These are phyloP conservation scores for Crax fasciolata DNA, from an alignment of 2,797 vertebrate genomes.

Conservation along the genomic window DNA sequence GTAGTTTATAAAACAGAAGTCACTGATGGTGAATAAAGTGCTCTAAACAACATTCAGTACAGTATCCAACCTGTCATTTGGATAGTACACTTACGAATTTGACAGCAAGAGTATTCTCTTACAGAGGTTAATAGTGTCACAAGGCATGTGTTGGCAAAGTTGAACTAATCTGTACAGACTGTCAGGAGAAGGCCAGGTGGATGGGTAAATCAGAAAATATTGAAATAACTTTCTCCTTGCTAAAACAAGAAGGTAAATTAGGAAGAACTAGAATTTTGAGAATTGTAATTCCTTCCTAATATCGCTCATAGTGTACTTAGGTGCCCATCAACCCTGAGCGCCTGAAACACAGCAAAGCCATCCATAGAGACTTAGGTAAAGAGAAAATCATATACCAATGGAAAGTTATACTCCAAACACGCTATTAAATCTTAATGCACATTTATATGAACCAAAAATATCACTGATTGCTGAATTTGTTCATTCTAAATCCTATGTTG, in stretches of 20 bases:
- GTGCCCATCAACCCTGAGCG: background rate
- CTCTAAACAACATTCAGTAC: background rate
- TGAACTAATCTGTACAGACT: conserved; percentile 16
- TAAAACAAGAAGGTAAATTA: background rate
- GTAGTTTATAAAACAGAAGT: background rate
- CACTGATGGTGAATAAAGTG: background rate
- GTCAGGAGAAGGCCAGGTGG: background rate
- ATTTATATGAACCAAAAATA: background rate
- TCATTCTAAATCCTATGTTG: background rate
- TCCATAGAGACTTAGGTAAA: background rate
- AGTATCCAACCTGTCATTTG: background rate
- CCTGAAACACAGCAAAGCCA: background rate
- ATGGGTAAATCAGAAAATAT: conserved; percentile 18
- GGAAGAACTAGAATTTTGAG: conserved; percentile 5
- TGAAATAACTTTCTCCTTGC: conserved; percentile 27
- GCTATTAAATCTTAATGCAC: background rate
- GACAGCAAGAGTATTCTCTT: background rate
- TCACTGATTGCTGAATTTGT: background rate
- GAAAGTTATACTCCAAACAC: background rate
- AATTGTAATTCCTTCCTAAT: background rate
- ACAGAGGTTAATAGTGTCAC: conserved; percentile 24
- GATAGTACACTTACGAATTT: background rate
- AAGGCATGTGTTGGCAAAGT: background rate
- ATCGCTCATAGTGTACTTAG: fast-evolving
- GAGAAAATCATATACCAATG: background rate